Conservation (phyloP, 2,797 vertebrate genomes). For the Alca torda region DNA sequence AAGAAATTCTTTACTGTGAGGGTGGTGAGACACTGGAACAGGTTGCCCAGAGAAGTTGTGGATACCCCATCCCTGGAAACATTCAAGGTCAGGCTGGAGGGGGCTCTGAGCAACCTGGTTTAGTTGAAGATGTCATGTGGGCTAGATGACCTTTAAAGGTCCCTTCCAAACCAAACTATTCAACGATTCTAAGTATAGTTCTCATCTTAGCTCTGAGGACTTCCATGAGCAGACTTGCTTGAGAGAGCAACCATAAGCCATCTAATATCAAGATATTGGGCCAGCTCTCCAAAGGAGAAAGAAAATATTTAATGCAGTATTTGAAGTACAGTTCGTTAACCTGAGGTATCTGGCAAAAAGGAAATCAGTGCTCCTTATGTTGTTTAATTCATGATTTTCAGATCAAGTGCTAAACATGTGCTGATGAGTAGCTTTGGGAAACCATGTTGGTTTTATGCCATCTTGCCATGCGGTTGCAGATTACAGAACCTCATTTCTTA, state of each 20-base stretch:
- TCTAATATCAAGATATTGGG: background rate
- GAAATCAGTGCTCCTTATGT: background rate
- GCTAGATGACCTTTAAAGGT: background rate
- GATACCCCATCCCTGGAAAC: background rate
- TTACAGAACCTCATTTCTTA: background rate
- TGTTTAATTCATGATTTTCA: background rate
- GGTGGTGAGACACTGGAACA: background rate
- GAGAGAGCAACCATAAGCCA: background rate
- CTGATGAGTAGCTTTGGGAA: background rate
- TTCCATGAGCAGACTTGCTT: background rate
- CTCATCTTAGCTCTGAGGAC: background rate
- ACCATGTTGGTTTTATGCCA: background rate
- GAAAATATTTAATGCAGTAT: background rate
- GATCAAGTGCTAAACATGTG: background rate
- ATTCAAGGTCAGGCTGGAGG: background rate
- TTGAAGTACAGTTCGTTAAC: background rate
- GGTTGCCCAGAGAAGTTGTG: background rate
- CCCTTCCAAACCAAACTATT: background rate
- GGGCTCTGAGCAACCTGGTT: background rate
- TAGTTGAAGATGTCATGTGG: background rate
- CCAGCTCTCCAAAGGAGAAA: background rate
- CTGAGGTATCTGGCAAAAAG: background rate
- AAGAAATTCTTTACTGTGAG: background rate
- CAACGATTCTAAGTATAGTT: background rate
- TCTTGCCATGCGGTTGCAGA: background rate